Evolutionary conservation across 1,140 invertebrate genomes (phyloP).

Genomic region (Drosophila erecta): DNA sequence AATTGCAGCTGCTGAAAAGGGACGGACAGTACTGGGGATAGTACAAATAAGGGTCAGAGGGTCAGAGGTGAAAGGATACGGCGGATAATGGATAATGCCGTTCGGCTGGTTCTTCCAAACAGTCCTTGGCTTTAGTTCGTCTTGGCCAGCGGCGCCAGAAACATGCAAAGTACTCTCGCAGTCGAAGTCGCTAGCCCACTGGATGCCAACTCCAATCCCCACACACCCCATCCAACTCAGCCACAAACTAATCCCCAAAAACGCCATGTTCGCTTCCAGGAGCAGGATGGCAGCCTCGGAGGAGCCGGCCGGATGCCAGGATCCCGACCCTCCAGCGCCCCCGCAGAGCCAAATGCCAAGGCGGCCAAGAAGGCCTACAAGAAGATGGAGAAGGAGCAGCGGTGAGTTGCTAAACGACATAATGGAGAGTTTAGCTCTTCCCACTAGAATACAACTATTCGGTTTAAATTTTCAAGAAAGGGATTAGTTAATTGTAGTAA

Average conservation of each 20-base stretch:
- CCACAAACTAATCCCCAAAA: slow-evolving; percentile 57
- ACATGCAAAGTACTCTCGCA: slow-evolving; percentile 49
- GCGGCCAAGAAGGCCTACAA: slow-evolving; percentile 81
- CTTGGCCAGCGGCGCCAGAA: slow-evolving; percentile 38
- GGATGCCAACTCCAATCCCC: slow-evolving; percentile 31
- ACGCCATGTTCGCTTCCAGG: slow-evolving; percentile 81
- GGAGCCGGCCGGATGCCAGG: slow-evolving; percentile 52
- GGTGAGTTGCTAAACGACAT: slow-evolving; percentile 44
- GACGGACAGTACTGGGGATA: not conserved
- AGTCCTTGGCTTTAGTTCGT: slow-evolving; percentile 43
- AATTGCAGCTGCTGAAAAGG: slow-evolving; percentile 57
- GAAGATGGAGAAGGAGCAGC: slow-evolving; percentile 83
- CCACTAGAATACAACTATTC: no score
- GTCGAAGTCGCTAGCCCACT: slow-evolving; percentile 12
- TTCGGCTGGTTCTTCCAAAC: slow-evolving; percentile 5
- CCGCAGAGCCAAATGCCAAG: slow-evolving; percentile 82
- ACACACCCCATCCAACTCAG: slow-evolving; percentile 1
- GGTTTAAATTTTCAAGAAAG: no score
- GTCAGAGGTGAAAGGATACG: slow-evolving; percentile 21
- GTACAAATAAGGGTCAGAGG: slow-evolving; percentile 1
- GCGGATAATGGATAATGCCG: slow-evolving; percentile 37
- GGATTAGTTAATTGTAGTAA: no score
- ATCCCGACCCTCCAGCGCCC: slow-evolving; percentile 79
- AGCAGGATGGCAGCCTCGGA: slow-evolving; percentile 71
- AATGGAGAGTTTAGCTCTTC: no score